Evolutionary conservation across 64 coral and sea anemone species (phyloP).

Genomic region (Orbicella faveolata): DNA sequence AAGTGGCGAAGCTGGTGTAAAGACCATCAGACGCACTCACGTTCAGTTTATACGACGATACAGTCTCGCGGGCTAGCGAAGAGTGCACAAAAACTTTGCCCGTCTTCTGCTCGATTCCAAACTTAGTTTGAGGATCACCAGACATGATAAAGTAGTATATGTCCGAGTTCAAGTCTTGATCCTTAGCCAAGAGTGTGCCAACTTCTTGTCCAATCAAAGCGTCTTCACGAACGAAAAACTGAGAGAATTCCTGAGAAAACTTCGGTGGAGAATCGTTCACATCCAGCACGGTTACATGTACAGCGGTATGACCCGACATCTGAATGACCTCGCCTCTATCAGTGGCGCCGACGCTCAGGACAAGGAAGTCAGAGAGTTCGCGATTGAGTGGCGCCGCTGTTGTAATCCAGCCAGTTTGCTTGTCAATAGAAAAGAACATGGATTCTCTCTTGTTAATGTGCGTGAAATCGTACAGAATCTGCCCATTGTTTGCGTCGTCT

Average conservation of each 20-base stretch:
- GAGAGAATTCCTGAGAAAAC: slow-evolving; percentile 51
- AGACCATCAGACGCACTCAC: slow-evolving; percentile 82
- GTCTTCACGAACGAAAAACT: slow-evolving; percentile 72
- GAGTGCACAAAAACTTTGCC: slow-evolving; percentile 76
- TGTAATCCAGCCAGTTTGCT: slow-evolving; percentile 75
- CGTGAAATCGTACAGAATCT: slow-evolving; percentile 60
- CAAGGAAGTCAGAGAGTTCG: slow-evolving; percentile 51
- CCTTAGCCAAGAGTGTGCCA: slow-evolving; percentile 48
- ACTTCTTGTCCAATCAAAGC: slow-evolving; percentile 85
- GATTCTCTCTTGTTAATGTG: slow-evolving; percentile 12
- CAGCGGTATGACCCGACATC: slow-evolving; percentile 53
- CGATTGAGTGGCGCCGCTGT: slow-evolving; percentile 73
- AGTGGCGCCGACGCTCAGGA: slow-evolving; percentile 68
- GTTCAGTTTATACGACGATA: slow-evolving; percentile 74
- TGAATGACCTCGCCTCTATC: slow-evolving; percentile 57
- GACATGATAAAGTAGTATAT: slow-evolving; percentile 84
- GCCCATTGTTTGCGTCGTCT: slow-evolving; percentile 63
- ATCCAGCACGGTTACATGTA: slow-evolving; percentile 70
- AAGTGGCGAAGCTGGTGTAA: slow-evolving; percentile 66
- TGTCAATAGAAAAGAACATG: slow-evolving; percentile 66
- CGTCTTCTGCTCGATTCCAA: slow-evolving; percentile 87
- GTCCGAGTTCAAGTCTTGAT: slow-evolving; percentile 68
- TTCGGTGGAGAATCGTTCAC: slow-evolving; percentile 89
- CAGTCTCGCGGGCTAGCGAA: slow-evolving; percentile 66
- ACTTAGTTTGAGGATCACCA: slow-evolving; percentile 80